phyloP scores from a whole-genome alignment of 2,113 vertebrate species.

The Zonotrichia leucophrys region DNA sequence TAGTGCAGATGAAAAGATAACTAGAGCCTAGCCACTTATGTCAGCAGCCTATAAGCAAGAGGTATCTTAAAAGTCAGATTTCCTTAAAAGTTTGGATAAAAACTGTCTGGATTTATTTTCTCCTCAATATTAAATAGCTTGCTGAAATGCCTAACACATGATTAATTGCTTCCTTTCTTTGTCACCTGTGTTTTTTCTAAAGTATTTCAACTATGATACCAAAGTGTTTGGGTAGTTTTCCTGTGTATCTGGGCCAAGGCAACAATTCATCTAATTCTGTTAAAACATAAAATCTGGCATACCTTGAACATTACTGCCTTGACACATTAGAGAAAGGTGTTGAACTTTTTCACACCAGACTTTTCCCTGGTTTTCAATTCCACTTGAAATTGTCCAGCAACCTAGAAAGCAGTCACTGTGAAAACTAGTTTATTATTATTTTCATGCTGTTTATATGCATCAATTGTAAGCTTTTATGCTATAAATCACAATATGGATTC shows the following conservation, averaged over 20 bases:
- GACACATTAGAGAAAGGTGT: neutral
- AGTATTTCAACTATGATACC: neutral
- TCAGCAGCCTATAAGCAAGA: neutral
- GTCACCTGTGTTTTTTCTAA: neutral
- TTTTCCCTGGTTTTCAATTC: neutral
- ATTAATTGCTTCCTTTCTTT: neutral
- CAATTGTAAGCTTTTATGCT: neutral
- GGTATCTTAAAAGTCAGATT: neutral
- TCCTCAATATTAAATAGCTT: neutral
- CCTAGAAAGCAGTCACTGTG: neutral
- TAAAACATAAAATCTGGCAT: neutral
- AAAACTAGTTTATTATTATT: neutral
- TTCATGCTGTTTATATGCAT: neutral
- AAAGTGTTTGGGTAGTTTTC: neutral
- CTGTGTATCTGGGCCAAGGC: neutral
- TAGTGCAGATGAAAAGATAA: neutral
- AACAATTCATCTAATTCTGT: neutral
- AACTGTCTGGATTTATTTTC: neutral
- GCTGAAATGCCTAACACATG: neutral
- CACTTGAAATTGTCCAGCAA: neutral
- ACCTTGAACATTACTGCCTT: neutral
- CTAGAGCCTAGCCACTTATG: neutral
- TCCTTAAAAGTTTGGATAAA: neutral
- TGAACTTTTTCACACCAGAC: neutral
- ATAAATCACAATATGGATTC: neutral